Evolutionary conservation across 2,797 vertebrate species (phyloP), one percentile per base, ranked within the genome.

Genomic region (Sarcoramphus papa): DNA sequence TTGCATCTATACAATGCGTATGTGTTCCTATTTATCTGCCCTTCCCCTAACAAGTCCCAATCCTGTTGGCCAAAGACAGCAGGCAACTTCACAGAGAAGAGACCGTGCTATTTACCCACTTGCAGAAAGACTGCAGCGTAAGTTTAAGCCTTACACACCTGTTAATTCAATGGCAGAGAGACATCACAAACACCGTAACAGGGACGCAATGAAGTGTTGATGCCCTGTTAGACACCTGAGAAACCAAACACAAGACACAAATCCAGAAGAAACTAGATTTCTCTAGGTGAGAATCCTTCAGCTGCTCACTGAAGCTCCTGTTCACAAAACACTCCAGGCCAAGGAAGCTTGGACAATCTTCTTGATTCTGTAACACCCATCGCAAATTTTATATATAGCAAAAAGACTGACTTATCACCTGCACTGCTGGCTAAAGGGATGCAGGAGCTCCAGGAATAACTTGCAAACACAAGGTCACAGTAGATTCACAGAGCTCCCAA

Each of bases 1-100:
- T 35, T 4, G 0, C 3, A 50, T 12, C 33, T 59, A 27, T 13
- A n/a, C 41, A 81, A 69, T 0, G 4, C 3, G 5, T 4, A 35
- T 0, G 1, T 16, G 27, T 21, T 82, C 47, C 33, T 64, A 0
- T 65, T 69, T 27, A 68, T 28, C 20, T 3, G 4, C 15, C 30
- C 23, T 50, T 65, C n/a, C 65, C 17, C 62, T 35, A 28, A 0
- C 10, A 48, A 86, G 5, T 43, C 31, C 20, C 10, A 3, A 25
- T 31, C 9, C 51, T 70, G 10, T 9, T 70, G 47, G 72, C 30
- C 25, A 45, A 59, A 64, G 53, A 33, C 3, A 14, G 23, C 1
- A 7, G 9, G 35, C 22, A 69, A 40, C 43, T 48, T 70, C 53
- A 74, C 25, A 89, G 15, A 78, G 30, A 35, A 35, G 18, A 53